A percentile compares a stretch with the other conserved stretches of the same genome.
phyloP scores from a whole-genome alignment of 2,888 invertebrate genomes.

The Celastrina argiolus region DNA sequence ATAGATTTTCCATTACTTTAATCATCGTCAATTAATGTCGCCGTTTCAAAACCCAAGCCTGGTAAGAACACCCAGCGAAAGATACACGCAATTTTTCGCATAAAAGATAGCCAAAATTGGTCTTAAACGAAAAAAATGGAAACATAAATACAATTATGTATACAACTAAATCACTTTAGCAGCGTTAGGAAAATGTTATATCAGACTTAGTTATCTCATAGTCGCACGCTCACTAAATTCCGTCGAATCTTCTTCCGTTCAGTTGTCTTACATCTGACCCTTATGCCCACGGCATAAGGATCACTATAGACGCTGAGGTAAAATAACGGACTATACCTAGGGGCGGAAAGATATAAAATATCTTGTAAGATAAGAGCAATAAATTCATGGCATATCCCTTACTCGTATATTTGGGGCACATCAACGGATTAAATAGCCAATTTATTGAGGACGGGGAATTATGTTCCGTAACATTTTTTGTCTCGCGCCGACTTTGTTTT shows the following conservation, averaged over 20 bases:
- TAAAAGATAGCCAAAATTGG: too few relatives aligned
- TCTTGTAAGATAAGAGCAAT: constrained; percentile 16
- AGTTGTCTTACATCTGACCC: neutral
- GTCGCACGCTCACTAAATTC: constrained; percentile 13
- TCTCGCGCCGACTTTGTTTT: neutral
- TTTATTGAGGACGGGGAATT: constrained; percentile 7
- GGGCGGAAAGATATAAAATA: constrained; percentile 9
- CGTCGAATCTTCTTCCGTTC: neutral
- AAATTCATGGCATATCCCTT: constrained; percentile 13
- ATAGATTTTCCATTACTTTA: too few relatives aligned
- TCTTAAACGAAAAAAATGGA: too few relatives aligned
- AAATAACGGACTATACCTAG: neutral
- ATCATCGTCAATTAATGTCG: too few relatives aligned
- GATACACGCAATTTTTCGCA: too few relatives aligned
- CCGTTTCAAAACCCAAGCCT: too few relatives aligned
- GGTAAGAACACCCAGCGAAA: too few relatives aligned
- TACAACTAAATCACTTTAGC: neutral
- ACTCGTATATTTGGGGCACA: neutral
- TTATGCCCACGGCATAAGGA: neutral
- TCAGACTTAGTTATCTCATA: constrained; percentile 19
- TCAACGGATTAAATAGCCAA: constrained; percentile 15
- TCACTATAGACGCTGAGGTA: neutral
- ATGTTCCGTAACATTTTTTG: neutral
- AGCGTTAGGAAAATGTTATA: constrained; percentile 5
- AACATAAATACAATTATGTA: neutral